Base-by-base conservation (phyloP, 2,113 vertebrate species). In the Carassius gibelio region DNA sequence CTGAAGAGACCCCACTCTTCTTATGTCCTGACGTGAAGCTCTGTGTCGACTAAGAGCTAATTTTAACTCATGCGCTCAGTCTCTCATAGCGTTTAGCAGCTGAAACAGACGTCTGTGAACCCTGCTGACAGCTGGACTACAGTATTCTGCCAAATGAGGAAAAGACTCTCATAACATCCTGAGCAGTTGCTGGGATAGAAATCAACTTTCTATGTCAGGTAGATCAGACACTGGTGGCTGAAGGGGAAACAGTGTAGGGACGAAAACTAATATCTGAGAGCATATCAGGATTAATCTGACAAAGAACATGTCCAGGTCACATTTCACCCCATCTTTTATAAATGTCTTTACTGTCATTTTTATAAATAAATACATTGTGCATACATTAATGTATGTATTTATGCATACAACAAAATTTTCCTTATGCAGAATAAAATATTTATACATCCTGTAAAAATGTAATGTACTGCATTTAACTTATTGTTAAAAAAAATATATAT, bases 31-130 rank as follows among this genome's bases (percentile, higher is more conserved):
- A 94, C 92, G 95, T 92, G 92, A 95, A 93, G 89, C 64, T 17
- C 74, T 69, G 64, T 91, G 92, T 94, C 90, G 92, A 93, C 92
- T 93, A 92, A 57, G 92, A 91, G 94, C 95, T 96, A 96, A 95
- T 96, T 97, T 96, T 96, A 97, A 95, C 93, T 93, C 87, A 91
- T 95, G 95, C 94, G 96, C 96, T 96, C 96, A 96, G 94, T 94
- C 94, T 94, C 94, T 94, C 95, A 89, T 94, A 93, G 94, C 93
- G 94, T 95, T 95, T 95, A 95, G 96, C 96, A 97, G 96, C 95
- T 97, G 96, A 93, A 94, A 94, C 93, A 90, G 92, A 93, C 94
- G 94, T 92, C 92, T 89, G 93, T 84, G 92, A 91, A 94, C 91
- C 94, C 94, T 92, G 92, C 93, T 84, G 94, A 96, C 96, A 97